phyloP scores from a whole-genome alignment of 2,113 vertebrate genomes.

The Myanophis thanlyinensis region DNA sequence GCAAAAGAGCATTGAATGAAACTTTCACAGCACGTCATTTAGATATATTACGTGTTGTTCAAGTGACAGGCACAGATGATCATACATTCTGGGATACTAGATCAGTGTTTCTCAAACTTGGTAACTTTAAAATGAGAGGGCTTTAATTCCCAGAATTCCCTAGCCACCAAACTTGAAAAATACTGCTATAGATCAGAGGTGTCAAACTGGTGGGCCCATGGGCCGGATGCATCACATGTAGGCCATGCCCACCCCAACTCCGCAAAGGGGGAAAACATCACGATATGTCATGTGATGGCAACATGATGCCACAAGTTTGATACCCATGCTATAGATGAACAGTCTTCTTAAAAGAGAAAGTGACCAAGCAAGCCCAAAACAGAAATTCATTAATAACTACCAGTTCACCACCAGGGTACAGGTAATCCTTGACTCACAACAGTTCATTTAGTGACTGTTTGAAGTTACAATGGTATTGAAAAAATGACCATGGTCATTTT shows the following conservation, averaged over 20 bases:
- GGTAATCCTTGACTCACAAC: too few species aligned
- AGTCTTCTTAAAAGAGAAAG: not conserved
- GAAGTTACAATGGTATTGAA: too few species aligned
- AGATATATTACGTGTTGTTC: not conserved
- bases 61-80: not conserved
- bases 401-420: not conserved
- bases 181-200: not conserved
- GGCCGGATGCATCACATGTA: too few species aligned
- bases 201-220: too few species aligned
- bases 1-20: not conserved
- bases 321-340: not conserved
- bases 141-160: not conserved
- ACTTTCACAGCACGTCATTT: not conserved
- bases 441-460: too few species aligned
- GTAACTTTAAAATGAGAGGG: not conserved
- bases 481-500: not conserved
- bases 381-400: not conserved
- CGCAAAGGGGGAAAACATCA: rapidly evolving
- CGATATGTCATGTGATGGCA: too few species aligned
- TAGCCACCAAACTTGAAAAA: not conserved
- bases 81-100: not conserved
- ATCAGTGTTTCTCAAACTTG: not conserved
- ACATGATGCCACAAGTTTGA: too few species aligned
- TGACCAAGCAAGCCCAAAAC: not conserved
- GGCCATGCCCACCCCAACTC: too few species aligned